phyloP scores from a whole-genome alignment of 2,888 invertebrate genomes.

The Ophioninae sp. region DNA sequence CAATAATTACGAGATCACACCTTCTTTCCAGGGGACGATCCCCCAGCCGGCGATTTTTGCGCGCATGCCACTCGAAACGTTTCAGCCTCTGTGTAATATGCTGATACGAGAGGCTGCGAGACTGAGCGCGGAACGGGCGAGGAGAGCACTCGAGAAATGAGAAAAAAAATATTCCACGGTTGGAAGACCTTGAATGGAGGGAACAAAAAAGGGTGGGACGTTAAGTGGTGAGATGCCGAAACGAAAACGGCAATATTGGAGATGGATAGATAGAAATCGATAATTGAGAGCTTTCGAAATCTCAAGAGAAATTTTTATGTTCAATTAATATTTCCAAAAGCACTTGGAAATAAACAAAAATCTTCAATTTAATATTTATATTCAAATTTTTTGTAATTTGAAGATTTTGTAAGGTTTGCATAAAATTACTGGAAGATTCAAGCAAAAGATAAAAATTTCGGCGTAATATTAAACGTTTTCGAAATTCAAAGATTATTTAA shows the following conservation, averaged over 20 bases:
- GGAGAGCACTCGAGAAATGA: conserved; percentile 40
- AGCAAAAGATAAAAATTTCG: too few species aligned
- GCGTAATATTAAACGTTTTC: too few species aligned
- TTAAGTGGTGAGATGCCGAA: conserved; percentile 54
- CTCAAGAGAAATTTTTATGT: too few species aligned
- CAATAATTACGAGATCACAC: conserved; percentile 77
- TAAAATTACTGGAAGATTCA: too few species aligned
- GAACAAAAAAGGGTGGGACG: conserved; percentile 13
- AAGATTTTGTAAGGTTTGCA: too few species aligned
- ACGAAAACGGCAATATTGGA: conserved; percentile 41
- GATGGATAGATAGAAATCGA: conserved; percentile 48
- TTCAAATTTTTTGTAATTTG: too few species aligned
- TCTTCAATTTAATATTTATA: too few species aligned
- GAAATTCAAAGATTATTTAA: too few species aligned
- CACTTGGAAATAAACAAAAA: too few species aligned
- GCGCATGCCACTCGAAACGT: conserved; percentile 66
- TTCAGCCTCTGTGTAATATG: conserved; percentile 56
- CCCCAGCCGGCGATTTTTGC: conserved; percentile 35
- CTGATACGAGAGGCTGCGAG: conserved; percentile 4
- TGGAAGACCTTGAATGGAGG: conserved; percentile 9
- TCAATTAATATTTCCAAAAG: too few species aligned
- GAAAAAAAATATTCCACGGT: conserved; percentile 41
- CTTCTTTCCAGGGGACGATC: conserved; percentile 65
- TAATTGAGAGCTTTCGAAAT: too few species aligned
- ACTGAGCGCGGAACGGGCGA: conserved; percentile 7